Conservation (phyloP, 53 echinoderm and acorn worm species). For the Actinopyga echinites region DNA sequence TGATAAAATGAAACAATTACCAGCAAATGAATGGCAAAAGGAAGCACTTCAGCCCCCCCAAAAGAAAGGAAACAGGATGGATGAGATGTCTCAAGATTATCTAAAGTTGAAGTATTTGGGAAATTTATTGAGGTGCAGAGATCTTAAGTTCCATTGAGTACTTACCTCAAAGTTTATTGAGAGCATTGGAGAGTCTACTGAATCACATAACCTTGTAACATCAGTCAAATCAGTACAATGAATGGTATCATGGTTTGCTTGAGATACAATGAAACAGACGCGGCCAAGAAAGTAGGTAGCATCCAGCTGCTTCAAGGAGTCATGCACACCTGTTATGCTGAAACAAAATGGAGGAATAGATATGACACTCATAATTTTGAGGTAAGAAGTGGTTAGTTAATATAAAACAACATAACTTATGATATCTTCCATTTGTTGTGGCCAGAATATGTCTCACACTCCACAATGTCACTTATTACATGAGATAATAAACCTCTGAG, state of each 20-base stretch:
- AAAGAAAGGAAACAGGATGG: neutral
- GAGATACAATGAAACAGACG: constrained; percentile 70
- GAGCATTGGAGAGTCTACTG: constrained; percentile 84
- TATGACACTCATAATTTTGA: too few relatives aligned
- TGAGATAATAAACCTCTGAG: too few relatives aligned
- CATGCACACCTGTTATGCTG: constrained; percentile 67
- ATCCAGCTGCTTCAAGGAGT: constrained; percentile 72
- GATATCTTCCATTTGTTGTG: too few relatives aligned
- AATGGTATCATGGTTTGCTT: constrained; percentile 63
- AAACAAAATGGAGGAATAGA: too few relatives aligned
- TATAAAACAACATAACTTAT: too few relatives aligned
- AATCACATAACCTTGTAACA: constrained; percentile 77
- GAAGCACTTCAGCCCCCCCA: too few relatives aligned
- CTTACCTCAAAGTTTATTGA: constrained; percentile 39
- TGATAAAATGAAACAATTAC: too few relatives aligned
- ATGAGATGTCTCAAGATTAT: neutral
- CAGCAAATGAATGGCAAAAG: too few relatives aligned
- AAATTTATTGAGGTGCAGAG: neutral
- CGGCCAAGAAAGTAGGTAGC: constrained; percentile 74
- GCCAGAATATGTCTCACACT: too few relatives aligned
- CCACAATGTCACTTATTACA: too few relatives aligned
- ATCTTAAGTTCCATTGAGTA: neutral
- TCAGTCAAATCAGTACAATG: constrained; percentile 71
- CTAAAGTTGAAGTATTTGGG: constrained; percentile 15
- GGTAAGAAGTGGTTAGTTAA: too few relatives aligned